Conservation (phyloP, 2,113 vertebrate species). For the Myotis yumanensis region DNA sequence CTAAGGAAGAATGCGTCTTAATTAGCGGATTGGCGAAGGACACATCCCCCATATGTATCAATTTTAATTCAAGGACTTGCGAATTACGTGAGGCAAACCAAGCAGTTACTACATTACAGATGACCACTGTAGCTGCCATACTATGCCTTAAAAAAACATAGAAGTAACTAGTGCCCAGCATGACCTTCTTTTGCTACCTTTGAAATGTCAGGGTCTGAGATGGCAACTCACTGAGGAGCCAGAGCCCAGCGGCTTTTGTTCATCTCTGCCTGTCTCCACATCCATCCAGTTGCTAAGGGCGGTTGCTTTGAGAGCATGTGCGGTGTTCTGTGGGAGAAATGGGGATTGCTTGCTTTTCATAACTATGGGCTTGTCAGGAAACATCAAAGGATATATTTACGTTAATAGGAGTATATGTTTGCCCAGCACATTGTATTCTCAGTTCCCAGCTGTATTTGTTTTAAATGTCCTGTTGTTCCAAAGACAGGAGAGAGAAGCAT, state of each 20-base stretch:
- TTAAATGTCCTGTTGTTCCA: slow-evolving; percentile 35
- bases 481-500: not conserved
- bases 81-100: not conserved
- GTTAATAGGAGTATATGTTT: slow-evolving; percentile 57
- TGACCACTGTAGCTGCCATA: not conserved
- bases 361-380: slow-evolving; percentile 62
- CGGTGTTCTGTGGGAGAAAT: not conserved
- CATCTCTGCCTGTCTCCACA: not conserved
- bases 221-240: not conserved
- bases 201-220: not conserved
- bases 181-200: not conserved
- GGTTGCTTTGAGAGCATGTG: not conserved
- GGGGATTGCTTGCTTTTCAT: slow-evolving; percentile 51
- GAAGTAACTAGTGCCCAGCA: not conserved
- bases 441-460: slow-evolving; percentile 73
- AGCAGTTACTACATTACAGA: not conserved
- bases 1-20: not conserved
- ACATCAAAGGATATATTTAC: slow-evolving; percentile 50
- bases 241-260: not conserved
- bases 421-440: slow-evolving; percentile 31
- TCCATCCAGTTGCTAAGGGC: slow-evolving; percentile 2
- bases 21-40: not conserved
- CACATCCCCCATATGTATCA: not conserved
- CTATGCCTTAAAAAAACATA: not conserved
- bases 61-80: not conserved